Base-by-base conservation (phyloP, 2,113 vertebrate species). In the Damaliscus lunatus region DNA sequence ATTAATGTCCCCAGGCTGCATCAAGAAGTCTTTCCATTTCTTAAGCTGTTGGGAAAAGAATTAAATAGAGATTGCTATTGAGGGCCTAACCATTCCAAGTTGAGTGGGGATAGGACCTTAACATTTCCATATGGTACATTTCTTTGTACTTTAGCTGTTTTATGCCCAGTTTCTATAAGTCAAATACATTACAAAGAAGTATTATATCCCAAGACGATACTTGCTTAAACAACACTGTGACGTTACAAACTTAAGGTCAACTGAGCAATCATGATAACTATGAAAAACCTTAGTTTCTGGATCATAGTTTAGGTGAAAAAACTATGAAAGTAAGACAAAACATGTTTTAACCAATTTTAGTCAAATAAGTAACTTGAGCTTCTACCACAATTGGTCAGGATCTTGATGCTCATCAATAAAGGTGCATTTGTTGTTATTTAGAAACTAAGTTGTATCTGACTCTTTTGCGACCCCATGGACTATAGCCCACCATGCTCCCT, bases 21-120 rank as follows among this genome's bases (percentile, higher is more conserved):
- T 67, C 62, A 91, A 97, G 33, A 96, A 95, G 84, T 83, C 90
- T 96, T 98, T 97, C 97, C 90, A 86, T 96, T 97, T 93, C 91
- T 96, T 90, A 95, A 94, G 62, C 46, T 74, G 43, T 82, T 88
- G 27, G 83, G 50, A 89, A 90, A 31, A 94, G 82, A 97, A 88
- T 88, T 91, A 86, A 97, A 86, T 67, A 95, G 9, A 81, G 59
- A 88, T 92, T 96, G 84, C 91, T 78, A 43, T 43, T 67, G 93
- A 43, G 59, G 89, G 23, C 36, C 62, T 83, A 91, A 80, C 43
- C 77, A 96, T 71, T 90, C 85, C 71, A 91, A 78, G 17, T 55
- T 62, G 48, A 86, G 83, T 52, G 94, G 29, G 29, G 19, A 67
- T 55, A 97, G 13, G 74, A 50, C 33, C 40, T 88, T 91, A 91